Conservation (phyloP, 1,140 invertebrate species). For the Luehdorfia chinensis region DNA sequence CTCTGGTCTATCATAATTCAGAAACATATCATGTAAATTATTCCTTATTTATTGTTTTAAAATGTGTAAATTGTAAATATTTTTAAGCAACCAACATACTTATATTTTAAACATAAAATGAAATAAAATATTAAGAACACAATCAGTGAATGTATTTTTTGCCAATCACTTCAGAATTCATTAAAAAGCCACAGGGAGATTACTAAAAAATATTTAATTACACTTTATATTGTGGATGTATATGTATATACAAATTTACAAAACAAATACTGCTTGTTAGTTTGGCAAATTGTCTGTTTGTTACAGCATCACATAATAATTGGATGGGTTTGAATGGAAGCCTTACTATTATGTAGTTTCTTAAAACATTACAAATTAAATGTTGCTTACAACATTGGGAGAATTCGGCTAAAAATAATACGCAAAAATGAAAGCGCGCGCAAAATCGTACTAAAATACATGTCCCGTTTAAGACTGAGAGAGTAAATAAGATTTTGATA, state of each 20-base stretch:
- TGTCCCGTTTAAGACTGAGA: slow-evolving; percentile 2
- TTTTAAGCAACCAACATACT: slow-evolving; percentile 9
- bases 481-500: slow-evolving; percentile 16
- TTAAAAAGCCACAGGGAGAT: not conserved
- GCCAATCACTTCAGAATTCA: slow-evolving; percentile 5
- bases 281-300: slow-evolving; percentile 19
- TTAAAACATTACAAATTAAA: slow-evolving; percentile 2
- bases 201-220: not conserved
- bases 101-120: slow-evolving; percentile 6
- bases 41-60: slow-evolving; percentile 5
- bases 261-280: slow-evolving; percentile 7
- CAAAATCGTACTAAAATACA: slow-evolving; percentile 5
- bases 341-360: slow-evolving; percentile 13
- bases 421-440: slow-evolving; percentile 4
- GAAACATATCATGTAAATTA: too few species aligned
- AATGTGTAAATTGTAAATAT: slow-evolving; percentile 6
- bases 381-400: not conserved
- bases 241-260: slow-evolving; percentile 7
- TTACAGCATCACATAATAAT: slow-evolving; percentile 19
- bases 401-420: slow-evolving; percentile 5
- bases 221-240: not conserved
- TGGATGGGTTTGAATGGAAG: slow-evolving; percentile 16
- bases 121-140: slow-evolving; percentile 11
- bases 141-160: slow-evolving; percentile 15
- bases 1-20: too few species aligned